These are phyloP conservation scores for Caenorhabditis remanei DNA, from an alignment of 1,140 invertebrate genomes.

Conservation along the genomic window DNA sequence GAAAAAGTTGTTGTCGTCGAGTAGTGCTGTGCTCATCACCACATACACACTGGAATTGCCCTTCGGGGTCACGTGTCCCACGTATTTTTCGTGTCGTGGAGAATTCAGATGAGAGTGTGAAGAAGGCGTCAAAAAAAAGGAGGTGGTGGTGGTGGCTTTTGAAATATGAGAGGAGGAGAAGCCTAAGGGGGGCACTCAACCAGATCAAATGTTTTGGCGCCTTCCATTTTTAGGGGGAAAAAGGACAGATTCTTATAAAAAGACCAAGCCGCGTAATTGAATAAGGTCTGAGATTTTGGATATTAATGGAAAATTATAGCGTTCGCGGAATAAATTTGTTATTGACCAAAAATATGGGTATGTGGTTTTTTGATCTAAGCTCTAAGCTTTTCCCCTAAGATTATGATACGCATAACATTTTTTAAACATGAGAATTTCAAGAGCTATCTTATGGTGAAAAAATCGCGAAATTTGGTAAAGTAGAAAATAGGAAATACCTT, in stretches of 20 bases:
- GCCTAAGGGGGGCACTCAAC: background rate
- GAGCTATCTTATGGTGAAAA: too few relatives aligned
- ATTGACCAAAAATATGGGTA: too few relatives aligned
- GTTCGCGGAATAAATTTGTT: too few relatives aligned
- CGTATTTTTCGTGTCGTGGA: background rate
- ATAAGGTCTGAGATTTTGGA: too few relatives aligned
- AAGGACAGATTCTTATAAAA: background rate
- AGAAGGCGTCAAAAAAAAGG: background rate
- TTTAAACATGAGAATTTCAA: too few relatives aligned
- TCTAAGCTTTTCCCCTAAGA: too few relatives aligned
- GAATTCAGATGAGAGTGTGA: background rate
- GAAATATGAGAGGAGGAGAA: constrained; percentile 7
- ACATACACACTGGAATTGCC: background rate
- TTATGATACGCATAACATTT: too few relatives aligned
- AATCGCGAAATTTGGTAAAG: too few relatives aligned
- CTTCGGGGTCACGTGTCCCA: background rate
- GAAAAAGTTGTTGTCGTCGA: background rate
- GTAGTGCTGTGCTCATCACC: constrained; percentile 19
- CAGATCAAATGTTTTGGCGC: constrained; percentile 48
- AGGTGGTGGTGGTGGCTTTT: background rate
- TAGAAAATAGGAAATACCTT: too few relatives aligned
- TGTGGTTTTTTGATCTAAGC: too few relatives aligned
- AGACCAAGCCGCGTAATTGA: too few relatives aligned
- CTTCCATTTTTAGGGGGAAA: background rate
- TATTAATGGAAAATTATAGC: too few relatives aligned